phyloP scores from a whole-genome alignment of 2,797 vertebrate genomes.

The Alosa sapidissima region DNA sequence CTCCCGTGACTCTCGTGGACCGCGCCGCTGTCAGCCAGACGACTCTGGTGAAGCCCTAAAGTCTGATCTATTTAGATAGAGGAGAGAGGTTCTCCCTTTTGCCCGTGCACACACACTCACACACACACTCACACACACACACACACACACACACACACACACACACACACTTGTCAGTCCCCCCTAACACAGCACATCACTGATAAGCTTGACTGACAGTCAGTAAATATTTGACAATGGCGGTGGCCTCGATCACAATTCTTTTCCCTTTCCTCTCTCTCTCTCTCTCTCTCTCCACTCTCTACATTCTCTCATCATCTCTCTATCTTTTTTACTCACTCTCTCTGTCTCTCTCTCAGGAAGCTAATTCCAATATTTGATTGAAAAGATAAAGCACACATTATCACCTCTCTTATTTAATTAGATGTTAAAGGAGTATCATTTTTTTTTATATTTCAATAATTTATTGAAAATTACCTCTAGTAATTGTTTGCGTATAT shows the following conservation, averaged over 20 bases:
- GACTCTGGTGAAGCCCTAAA: constrained; percentile 60
- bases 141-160: constrained; percentile 41
- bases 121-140: constrained; percentile 29
- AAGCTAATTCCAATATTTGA: neutral
- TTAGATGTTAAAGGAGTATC: neutral
- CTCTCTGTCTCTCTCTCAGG: neutral
- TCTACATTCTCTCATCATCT: neutral
- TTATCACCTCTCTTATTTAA: neutral
- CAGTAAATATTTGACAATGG: constrained; percentile 68
- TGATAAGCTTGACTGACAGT: constrained; percentile 79
- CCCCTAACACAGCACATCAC: constrained; percentile 18
- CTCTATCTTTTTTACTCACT: neutral
- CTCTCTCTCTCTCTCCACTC: neutral
- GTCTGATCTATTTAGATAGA: constrained; percentile 81
- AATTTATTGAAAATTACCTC: neutral
- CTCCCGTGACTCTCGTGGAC: neutral
- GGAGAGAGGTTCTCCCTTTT: constrained; percentile 53
- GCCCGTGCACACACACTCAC: constrained; percentile 34
- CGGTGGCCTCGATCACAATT: constrained; percentile 40
- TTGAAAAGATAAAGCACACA: neutral
- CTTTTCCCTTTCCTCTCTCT: neutral
- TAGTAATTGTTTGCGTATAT: neutral
- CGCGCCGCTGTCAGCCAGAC: neutral
- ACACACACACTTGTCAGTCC: constrained; percentile 47
- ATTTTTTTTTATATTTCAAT: neutral